Evolutionary conservation across 2,113 vertebrate species (phyloP).

Genomic region (Willisornis vidua): DNA sequence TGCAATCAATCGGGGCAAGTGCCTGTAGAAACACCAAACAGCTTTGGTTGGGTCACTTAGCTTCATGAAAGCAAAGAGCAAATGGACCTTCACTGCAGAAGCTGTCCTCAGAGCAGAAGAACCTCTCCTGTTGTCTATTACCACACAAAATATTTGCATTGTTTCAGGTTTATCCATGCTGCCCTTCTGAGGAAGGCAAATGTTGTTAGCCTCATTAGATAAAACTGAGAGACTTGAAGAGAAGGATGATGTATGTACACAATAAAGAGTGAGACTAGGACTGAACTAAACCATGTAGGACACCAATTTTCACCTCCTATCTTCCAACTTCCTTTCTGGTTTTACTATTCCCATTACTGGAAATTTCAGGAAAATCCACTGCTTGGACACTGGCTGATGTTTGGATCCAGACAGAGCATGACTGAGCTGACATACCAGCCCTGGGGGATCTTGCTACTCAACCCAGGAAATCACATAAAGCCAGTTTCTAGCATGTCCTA

Average conservation of each 20-base stretch:
- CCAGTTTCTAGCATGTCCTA: not conserved
- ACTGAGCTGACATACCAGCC: rapidly evolving
- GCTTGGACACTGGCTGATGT: not conserved
- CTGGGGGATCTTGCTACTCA: not conserved
- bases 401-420: not conserved
- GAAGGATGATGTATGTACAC: not conserved
- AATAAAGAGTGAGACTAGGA: not conserved
- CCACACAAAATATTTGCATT: not conserved
- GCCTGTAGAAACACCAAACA: not conserved
- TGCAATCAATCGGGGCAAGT: not conserved
- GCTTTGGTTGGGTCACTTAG: not conserved
- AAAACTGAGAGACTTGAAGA: not conserved
- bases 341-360: not conserved
- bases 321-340: not conserved
- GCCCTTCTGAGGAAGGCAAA: not conserved
- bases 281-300: not conserved
- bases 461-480: not conserved
- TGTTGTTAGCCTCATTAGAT: not conserved
- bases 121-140: not conserved
- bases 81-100: not conserved
- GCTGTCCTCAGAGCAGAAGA: not conserved
- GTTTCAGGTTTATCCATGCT: not conserved
- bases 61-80: not conserved
- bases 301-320: not conserved
- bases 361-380: not conserved